Base-by-base conservation (phyloP, 2,888 invertebrate genomes). In the Abrostola triplasia region DNA sequence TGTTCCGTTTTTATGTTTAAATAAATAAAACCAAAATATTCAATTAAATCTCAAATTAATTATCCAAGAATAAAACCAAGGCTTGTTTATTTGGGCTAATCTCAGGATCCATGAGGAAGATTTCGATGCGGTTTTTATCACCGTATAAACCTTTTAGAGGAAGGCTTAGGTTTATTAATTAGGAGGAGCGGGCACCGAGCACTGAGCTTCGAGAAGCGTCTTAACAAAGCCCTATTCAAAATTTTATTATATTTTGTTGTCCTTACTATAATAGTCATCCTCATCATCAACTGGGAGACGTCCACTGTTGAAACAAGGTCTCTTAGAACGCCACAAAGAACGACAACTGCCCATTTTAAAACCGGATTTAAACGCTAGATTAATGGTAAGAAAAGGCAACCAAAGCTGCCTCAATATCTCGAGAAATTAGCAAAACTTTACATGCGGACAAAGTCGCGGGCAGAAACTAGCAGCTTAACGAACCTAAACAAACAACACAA, bases 151-250 rank as follows among this genome's bases (percentile, higher is more conserved):
- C 68, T 75, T 76, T 72, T 75, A 59, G 60, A 36, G 44, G 48
- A 72, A 59, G 38, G 68, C 53, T 72, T 72, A 50, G 38, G 53
- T 61, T 66, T 68, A 65, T 68, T 74, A 71, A 74, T 74, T 72
- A 67, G 59, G 48, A n/a, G 38, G 6, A 10, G 13, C 0, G 6
- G 49, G 8, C 7, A 67, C 48, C 12, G 57, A 58, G 37, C 48
- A 37, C 6, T 58, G 40, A 66, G 40, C 37, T 48, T 66, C 49
- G 8, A 36, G 24, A 10, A 44, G 44, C n/a, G 47, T 42, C 38
- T 54, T 8, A 6, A 36, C 36, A 40, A 9, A 1, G 12, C 24
- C 38, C 9, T 24, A 8, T 24, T 11, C 6, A 0, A 13, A 24
- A 37, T 0, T 40, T 10, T 40, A 48, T 10, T n/a, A 12, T 12